Conservation (phyloP, 37 sponge, comb jelly and placozoan species). For the Cladorhizidae sp. region DNA sequence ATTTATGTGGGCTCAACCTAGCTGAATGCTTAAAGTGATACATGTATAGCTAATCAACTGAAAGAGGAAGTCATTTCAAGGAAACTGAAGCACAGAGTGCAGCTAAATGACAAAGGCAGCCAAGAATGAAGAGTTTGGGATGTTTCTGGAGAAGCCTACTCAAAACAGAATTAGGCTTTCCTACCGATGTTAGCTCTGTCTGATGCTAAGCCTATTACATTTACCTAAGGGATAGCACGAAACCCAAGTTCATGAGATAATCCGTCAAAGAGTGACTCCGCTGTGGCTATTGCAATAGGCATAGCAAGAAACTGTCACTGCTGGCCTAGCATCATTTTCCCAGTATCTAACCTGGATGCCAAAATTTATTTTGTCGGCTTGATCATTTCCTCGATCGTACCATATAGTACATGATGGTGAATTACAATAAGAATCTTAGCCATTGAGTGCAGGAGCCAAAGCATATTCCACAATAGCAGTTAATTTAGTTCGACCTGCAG, state of each 20-base stretch:
- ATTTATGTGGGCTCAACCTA: conserved; percentile 18
- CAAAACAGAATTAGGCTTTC: conserved; percentile 23
- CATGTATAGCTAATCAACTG: conserved; percentile 26
- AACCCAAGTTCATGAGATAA: background rate
- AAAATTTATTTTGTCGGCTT: conserved; percentile 23
- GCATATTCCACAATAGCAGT: background rate
- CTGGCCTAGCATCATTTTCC: conserved; percentile 9
- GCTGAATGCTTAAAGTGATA: conserved; percentile 35
- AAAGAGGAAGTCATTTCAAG: conserved; percentile 25
- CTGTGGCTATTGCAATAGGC: conserved; percentile 39
- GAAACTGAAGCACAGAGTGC: conserved; percentile 39
- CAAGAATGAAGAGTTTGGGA: conserved; percentile 29
- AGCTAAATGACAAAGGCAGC: conserved; percentile 39
- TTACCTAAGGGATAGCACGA: conserved; percentile 9
- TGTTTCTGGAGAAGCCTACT: conserved; percentile 16
- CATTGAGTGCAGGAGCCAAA: background rate
- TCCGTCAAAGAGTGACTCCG: conserved; percentile 39
- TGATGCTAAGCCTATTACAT: conserved; percentile 45
- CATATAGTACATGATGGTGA: conserved; percentile 21
- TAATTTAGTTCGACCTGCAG: background rate
- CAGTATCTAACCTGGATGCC: conserved; percentile 54
- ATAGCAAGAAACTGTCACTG: conserved; percentile 42
- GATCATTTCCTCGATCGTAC: conserved; percentile 57
- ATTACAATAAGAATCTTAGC: background rate
- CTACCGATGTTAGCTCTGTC: conserved; percentile 37